Evolutionary conservation across 2,113 vertebrate species (phyloP).

Genomic region (Anguilla japonica): DNA sequence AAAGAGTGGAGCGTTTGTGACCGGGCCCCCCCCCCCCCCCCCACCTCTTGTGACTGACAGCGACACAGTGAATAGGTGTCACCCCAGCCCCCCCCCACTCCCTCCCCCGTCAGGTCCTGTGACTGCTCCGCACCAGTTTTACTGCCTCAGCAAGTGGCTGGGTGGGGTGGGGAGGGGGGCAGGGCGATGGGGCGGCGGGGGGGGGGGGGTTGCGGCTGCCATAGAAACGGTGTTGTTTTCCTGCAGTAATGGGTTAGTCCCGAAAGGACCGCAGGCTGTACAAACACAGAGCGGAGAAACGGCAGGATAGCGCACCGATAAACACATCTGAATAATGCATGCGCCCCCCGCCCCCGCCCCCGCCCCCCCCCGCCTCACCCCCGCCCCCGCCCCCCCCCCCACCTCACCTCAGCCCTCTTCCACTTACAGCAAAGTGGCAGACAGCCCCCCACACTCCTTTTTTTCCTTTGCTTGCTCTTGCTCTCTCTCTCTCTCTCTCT

Average conservation of each 20-base stretch:
- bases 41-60: not conserved
- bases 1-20: not conserved
- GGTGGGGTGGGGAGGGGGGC: not conserved
- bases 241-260: not conserved
- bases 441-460: not conserved
- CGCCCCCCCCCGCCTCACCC: slow-evolving; percentile 13
- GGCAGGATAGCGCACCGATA: slow-evolving; percentile 39
- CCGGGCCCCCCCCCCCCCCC: not conserved
- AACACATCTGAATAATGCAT: slow-evolving; percentile 57
- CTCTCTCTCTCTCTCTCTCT: not conserved
- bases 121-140: no score
- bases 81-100: not conserved
- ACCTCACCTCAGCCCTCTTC: not conserved
- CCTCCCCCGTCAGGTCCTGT: not conserved
- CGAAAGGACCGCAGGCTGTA: not conserved
- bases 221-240: not conserved
- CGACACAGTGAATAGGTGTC: not conserved
- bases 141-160: no score
- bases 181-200: not conserved
- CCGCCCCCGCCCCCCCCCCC: not conserved
- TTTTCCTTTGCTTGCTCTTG: no score
- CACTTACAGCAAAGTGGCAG: not conserved
- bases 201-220: not conserved
- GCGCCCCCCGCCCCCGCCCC: slow-evolving; percentile 33
- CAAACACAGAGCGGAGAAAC: not conserved